Conservation (phyloP, 2,797 vertebrate species). For the Notamacropus eugenii region DNA sequence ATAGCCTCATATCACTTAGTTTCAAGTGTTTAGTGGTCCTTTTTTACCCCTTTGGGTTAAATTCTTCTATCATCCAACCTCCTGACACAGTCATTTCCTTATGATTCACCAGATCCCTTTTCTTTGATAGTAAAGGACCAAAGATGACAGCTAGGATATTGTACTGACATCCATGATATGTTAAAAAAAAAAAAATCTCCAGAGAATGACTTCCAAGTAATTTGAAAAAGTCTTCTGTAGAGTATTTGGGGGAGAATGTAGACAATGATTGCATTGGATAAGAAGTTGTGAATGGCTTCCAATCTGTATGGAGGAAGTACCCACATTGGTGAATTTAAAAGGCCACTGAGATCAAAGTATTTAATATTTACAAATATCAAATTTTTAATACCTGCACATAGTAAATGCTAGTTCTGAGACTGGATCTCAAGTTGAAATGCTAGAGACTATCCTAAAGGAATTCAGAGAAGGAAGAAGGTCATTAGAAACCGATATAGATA, state of each 20-base stretch:
- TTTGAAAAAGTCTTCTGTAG: background rate
- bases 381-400: background rate
- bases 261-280: background rate
- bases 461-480: background rate
- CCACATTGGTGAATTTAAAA: background rate
- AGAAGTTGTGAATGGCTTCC: background rate
- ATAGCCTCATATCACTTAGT: no score
- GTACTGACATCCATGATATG: no score
- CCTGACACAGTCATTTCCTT: no score
- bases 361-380: background rate
- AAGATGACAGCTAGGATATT: no score
- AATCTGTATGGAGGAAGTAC: background rate
- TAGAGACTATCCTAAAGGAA: background rate
- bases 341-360: background rate
- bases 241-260: background rate
- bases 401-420: background rate
- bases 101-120: no score
- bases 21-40: no score
- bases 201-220: no score
- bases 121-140: no score
- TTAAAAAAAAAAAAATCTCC: no score
- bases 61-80: no score
- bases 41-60: no score
- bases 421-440: background rate
- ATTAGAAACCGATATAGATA: background rate